Base-by-base conservation (phyloP, 1,140 invertebrate species). In the Micrasema minimum region DNA sequence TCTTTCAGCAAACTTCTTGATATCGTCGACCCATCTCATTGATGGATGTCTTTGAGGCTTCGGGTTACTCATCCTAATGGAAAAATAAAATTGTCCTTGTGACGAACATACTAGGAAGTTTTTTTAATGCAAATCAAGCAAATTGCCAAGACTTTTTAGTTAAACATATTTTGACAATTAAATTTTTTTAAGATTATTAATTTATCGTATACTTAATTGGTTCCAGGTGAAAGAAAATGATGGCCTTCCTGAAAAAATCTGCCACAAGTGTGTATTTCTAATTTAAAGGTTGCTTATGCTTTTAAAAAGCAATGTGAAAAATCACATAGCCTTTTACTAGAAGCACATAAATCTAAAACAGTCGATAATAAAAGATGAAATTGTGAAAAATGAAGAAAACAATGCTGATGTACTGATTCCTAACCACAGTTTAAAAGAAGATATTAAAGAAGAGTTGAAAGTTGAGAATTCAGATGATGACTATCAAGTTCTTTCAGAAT, bases 211-310 rank as follows among this genome's bases (percentile, higher is more conserved):
- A 18, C 12, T 45, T 59, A 16, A 57, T 55, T 45, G 16, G 26
- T 73, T 68, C 77, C 75, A 81, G 78, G 53, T 78, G 77, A 45
- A 45, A 46, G 64, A 75, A 38, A 57, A 76, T 38, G 74, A 77
- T 38, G 75, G 72, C 12, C 55, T 77, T 35, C 72, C 76, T 10
- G 1, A 51, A 14, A 23, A 72, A 7, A 70, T 77, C 6, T 77
- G 76, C 37, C 57, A 46, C 0, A 67, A 74, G n/a, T n/a, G 18
- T 77, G 76, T 59, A 43, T 68, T 38, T 65, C 26, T 12, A 69
- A 72, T 66, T 16, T 76, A 23, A 68, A 73, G 41, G 38, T 55
- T 10, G 68, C 75, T 2, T 77, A 69, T 57, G n/a, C 69, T 2
- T 75, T 76, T 45, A 57, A 59, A 35, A 74, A 74, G 41, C 66